Base-by-base conservation (phyloP, 2,797 vertebrate species). In the Crocidura indochinensis region DNA sequence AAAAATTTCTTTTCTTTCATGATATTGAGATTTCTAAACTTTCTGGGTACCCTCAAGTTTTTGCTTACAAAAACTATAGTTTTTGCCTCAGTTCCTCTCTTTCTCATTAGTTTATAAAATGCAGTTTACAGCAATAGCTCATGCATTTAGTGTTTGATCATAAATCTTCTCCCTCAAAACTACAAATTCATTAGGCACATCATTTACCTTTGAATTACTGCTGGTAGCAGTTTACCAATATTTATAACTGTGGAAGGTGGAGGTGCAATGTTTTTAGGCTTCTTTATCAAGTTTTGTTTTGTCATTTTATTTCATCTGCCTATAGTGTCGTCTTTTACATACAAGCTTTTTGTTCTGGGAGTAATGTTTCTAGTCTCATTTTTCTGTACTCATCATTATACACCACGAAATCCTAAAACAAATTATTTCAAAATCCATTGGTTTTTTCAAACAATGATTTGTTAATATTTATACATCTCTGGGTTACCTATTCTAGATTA, bases 401-500 rank as follows among this genome's bases (percentile, higher is more conserved):
- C 15, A 78, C 22, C n/a, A 64, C 62, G 72, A 49, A 89, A 27
- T 84, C 84, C 31, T 87, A 71, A 49, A 51, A 47, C 10, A 69
- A 78, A 26, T 22, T 8, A 87, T 79, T 9, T 85, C 44, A 91
- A 93, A 90, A 90, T 51, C 31, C 31, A 69, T 9, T 27, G 26
- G 12, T 20, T 87, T 81, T 62, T 38, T 38, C 5, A 38, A 19
- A 76, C 49, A 91, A 74, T 8, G 85, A 75, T 46, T 24, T 24
- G 22, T 47, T 74, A 53, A 46, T 90, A 17, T 68, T 49, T 53
- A 68, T 68, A 64, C 9, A 44, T 65, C 20, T 53, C 11, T 69
- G 60, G 0, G 11, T 76, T 73, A 71, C 69, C 9, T 69, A 29
- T 71, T 74, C 10, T n/a, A 77, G 17, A n/a, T 4, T 78, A 20